Percentiles rank a stretch among this genome's conserved stretches.
Conservation (phyloP, 2,113 vertebrate species). For the Hypomesus transpacificus region DNA sequence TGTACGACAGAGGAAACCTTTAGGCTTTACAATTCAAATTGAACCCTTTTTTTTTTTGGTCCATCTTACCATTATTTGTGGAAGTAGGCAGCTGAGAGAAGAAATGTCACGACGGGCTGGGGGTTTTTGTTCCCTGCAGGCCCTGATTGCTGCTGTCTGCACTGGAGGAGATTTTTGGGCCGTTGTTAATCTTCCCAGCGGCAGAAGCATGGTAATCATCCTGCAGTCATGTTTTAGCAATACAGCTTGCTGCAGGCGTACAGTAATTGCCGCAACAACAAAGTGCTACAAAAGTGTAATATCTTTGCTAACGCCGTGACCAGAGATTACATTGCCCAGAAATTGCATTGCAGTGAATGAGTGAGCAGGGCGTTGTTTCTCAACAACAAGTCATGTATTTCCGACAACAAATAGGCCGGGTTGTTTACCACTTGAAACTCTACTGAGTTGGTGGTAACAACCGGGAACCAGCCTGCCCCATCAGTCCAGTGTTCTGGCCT, state of each 20-base stretch:
- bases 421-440: too few species aligned
- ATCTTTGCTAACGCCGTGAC: neutral
- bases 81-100: neutral
- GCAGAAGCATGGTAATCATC: neutral
- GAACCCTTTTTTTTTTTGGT: neutral
- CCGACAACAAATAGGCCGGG: too few species aligned
- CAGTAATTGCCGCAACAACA: conserved; percentile 1
- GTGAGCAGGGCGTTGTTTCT: too few species aligned
- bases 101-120: neutral
- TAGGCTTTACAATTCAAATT: conserved; percentile 8
- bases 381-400: too few species aligned
- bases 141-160: neutral
- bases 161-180: neutral
- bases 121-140: neutral
- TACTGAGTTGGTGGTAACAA: too few species aligned
- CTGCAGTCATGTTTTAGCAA: neutral
- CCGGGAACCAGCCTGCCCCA: too few species aligned
- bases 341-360: too few species aligned
- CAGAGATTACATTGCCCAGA: neutral
- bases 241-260: neutral
- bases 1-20: conserved; percentile 16
- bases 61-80: neutral
- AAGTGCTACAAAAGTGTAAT: neutral
- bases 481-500: too few species aligned
- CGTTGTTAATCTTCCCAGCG: conserved; percentile 6